Conservation (phyloP, 2,888 invertebrate genomes). For the Macroteleia sp. region DNA sequence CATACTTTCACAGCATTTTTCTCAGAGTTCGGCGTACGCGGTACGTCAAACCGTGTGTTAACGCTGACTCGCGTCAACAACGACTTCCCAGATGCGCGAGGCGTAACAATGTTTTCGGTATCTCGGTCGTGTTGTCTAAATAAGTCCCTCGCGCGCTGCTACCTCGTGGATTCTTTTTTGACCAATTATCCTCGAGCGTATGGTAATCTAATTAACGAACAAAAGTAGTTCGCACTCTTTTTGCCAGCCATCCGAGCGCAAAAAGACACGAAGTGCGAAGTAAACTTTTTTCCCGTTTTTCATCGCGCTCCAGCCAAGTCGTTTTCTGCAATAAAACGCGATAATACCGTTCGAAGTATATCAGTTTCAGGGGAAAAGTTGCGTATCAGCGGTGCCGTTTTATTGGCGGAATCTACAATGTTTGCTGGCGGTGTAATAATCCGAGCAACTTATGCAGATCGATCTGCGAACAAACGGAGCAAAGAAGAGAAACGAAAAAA, state of each 20-base stretch:
- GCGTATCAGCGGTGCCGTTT: too few species aligned
- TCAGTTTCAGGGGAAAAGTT: too few species aligned
- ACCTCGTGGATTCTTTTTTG: conserved; percentile 22
- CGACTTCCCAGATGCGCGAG: conserved; percentile 38
- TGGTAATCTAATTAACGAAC: conserved; percentile 43
- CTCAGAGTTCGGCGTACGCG: conserved; percentile 5
- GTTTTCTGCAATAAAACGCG: neutral
- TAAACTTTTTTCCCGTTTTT: neutral
- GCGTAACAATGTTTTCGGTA: conserved; percentile 21
- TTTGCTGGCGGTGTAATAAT: conserved; percentile 15
- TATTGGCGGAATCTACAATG: neutral
- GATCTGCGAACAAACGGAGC: conserved; percentile 2
- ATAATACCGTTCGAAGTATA: neutral
- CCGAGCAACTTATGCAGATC: conserved; percentile 27
- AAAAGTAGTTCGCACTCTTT: conserved; percentile 21
- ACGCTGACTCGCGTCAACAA: conserved; percentile 21
- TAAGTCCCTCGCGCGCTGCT: too few species aligned
- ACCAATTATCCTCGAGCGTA: conserved; percentile 17
- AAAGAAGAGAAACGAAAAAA: conserved; percentile 8
- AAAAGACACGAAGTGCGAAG: conserved; percentile 4
- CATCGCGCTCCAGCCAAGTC: neutral
- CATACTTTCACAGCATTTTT: conserved; percentile 52
- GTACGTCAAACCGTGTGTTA: conserved; percentile 38
- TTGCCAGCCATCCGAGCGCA: neutral
- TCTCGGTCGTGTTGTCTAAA: conserved; percentile 37